Percentiles rank a stretch among this genome's conserved stretches.
phyloP scores from a whole-genome alignment of 2,113 vertebrate species.

The Urocynchramus pylzowi region DNA sequence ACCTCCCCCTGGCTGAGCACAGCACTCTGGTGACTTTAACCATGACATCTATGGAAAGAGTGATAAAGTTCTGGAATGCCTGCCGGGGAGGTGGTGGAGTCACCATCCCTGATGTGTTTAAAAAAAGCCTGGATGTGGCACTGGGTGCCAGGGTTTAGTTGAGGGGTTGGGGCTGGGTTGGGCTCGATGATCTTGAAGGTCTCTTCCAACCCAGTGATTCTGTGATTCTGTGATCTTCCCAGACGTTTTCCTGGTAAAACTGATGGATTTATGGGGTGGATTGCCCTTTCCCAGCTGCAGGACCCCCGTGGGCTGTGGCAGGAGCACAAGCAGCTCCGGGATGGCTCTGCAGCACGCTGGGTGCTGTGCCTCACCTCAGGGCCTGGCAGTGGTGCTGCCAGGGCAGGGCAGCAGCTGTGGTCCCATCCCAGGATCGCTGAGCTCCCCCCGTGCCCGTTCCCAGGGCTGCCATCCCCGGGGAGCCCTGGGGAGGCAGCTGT shows the following conservation, averaged over 20 bases:
- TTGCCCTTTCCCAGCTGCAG: not conserved
- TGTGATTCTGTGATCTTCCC: not conserved
- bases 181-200: not conserved
- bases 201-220: not conserved
- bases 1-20: not conserved
- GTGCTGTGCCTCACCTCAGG: accelerated
- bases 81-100: not conserved
- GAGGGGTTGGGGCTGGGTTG: not conserved
- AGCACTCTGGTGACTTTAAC: not conserved
- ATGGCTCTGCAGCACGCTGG: not conserved
- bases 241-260: accelerated
- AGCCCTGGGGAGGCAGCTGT: not conserved
- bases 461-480: not conserved
- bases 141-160: not conserved
- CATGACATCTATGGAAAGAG: not conserved
- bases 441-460: not conserved
- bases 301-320: accelerated
- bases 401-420: not conserved
- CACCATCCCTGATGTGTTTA: not conserved
- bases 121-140: not conserved
- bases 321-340: accelerated
- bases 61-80: not conserved
- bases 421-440: not conserved
- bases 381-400: not conserved
- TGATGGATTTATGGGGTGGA: not conserved